Conservation (phyloP, 2,113 vertebrate genomes). For the Melanerpes formicivorus region DNA sequence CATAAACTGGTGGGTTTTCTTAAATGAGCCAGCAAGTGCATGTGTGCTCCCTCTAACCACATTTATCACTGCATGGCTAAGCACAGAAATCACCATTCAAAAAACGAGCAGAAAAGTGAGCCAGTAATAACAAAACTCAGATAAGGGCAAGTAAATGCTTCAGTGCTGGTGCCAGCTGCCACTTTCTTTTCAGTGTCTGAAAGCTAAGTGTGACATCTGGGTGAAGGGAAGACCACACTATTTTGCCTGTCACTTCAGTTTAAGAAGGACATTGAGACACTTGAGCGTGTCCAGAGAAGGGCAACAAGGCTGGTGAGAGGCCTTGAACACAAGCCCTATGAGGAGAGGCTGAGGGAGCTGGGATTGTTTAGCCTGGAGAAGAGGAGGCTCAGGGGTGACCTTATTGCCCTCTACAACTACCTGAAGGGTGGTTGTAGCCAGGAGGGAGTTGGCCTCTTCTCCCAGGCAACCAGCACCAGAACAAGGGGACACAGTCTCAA, state of each 20-base stretch:
- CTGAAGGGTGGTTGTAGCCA: no score
- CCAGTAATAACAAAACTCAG: not conserved
- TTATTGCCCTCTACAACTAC: no score
- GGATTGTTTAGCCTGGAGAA: no score
- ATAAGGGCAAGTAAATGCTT: not conserved
- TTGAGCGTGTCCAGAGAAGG: no score
- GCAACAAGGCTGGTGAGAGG: no score
- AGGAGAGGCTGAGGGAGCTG: no score
- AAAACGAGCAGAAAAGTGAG: conserved; percentile 5
- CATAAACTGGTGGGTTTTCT: not conserved
- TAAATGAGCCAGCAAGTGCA: not conserved
- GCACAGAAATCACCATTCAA: not conserved
- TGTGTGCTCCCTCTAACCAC: not conserved
- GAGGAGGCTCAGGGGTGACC: no score
- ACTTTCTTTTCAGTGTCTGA: not conserved
- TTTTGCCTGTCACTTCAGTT: conserved; percentile 39
- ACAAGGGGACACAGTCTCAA: no score
- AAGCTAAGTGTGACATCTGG: conserved; percentile 50
- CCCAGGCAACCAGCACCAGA: no score
- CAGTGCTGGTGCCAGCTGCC: not conserved
- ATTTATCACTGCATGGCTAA: not conserved
- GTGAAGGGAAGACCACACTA: not conserved
- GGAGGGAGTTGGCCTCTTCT: no score
- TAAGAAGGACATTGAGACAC: no score
- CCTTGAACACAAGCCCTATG: no score